Evolutionary conservation across 2,888 invertebrate species (phyloP), one percentile per base, ranked within the genome.

Genomic region (Phlogophora meticulosa): DNA sequence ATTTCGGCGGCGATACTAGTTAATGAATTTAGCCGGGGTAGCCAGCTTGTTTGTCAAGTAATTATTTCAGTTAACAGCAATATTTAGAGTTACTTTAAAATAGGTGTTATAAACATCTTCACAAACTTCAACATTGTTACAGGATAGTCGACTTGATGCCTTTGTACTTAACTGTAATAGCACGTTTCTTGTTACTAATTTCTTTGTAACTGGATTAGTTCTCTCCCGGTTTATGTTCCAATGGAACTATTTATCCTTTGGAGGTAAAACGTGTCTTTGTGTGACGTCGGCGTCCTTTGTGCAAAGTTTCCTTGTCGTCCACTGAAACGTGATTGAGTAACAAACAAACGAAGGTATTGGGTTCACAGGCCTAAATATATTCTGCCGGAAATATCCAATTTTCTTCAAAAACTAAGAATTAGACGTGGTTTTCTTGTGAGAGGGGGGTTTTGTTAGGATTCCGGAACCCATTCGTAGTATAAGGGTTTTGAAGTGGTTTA

Each of bases 261-360:
- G 46, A 76, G 24, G 56, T 59, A 75, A 62, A 65, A 63, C 58
- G 69, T 74, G 75, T 52, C 59, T 69, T 64, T 81, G 70, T 61
- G 60, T 66, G 65, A 78, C 59, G 53, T 71, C 51, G 36, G n/a
- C 32, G 22, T 76, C 51, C 43, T 76, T 80, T 76, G 65, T 62
- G 34, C 34, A 36, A 78, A 65, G 43, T 67, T 57, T 45, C 67
- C 58, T 67, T 58, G 60, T 38, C 40, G 59, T 51, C 61, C 53
- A 43, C 20, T 52, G 42, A 52, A 60, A 79, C 51, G 57, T 75
- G 82, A 82, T 75, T 71, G 67, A 79, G 45, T 74, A 69, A 79
- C 62, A 67, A 69, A 74, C 55, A 58, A 36, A 53, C 48, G 48
- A 48, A 60, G 9, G 28, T 73, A 52, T 49, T 61, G 13, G 36